Evolutionary conservation across 1,140 invertebrate genomes (phyloP).

Genomic region (Plutomurus gul): DNA sequence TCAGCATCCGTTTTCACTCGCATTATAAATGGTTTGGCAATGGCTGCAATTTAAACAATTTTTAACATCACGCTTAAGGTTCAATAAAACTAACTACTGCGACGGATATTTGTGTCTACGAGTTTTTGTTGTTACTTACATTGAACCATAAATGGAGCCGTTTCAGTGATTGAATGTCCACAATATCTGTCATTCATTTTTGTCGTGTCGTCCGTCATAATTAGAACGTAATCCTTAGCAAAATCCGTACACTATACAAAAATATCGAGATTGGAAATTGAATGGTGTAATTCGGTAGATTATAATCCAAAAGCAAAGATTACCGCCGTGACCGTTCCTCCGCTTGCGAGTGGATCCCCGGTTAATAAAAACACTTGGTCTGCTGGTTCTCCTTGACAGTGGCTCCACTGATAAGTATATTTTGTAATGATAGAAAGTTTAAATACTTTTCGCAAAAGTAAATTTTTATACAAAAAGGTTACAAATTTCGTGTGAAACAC

Average conservation of each 20-base stretch:
- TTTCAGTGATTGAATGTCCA: constrained; percentile 11
- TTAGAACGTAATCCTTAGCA: constrained; percentile 45
- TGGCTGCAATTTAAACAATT: background rate
- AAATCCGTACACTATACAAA: background rate
- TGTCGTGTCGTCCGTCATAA: constrained; percentile 46
- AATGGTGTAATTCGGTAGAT: background rate
- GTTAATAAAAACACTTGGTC: background rate
- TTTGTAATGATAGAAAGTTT: too few species aligned
- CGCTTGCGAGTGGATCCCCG: too few species aligned
- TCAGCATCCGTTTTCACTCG: constrained; percentile 42
- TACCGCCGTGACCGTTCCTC: too few species aligned
- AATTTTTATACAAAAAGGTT: too few species aligned
- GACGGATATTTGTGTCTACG: background rate
- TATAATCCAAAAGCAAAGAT: background rate
- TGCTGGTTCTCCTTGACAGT: constrained; percentile 41
- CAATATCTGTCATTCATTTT: constrained; percentile 44
- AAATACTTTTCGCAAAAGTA: too few species aligned
- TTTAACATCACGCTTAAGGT: too few species aligned
- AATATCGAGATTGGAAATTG: background rate
- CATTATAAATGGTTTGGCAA: constrained; percentile 49
- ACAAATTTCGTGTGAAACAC: too few species aligned
- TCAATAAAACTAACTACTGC: too few species aligned
- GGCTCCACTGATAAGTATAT: constrained; percentile 46
- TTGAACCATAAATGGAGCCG: constrained; percentile 15
- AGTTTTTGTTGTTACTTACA: constrained; percentile 16